phyloP scores from a whole-genome alignment of 2,888 invertebrate species.

The Leucophenga montana region DNA sequence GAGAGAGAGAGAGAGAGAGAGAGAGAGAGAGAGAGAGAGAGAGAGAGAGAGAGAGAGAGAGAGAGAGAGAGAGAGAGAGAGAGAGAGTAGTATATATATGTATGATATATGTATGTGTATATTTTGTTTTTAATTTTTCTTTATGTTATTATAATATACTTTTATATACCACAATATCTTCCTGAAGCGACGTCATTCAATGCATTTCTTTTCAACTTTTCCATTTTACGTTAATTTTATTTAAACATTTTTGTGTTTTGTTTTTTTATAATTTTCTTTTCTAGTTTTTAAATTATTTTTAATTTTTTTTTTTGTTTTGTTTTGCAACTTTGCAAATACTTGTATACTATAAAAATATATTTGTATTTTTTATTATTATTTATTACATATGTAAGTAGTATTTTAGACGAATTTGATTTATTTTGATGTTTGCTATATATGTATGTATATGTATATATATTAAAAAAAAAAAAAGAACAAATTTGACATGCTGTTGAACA shows the following conservation, averaged over 20 bases:
- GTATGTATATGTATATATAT: background rate
- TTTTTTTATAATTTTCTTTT: conserved; percentile 58
- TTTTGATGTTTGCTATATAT: conserved; percentile 15
- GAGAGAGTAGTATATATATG: too few species aligned
- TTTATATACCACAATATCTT: conserved; percentile 6
- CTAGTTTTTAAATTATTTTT: conserved; percentile 52
- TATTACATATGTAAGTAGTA: background rate
- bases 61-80: too few species aligned
- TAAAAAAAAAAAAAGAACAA: background rate
- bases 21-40: too few species aligned
- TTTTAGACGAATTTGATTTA: background rate
- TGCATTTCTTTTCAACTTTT: background rate
- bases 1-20: too few species aligned
- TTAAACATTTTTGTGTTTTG: conserved; percentile 47
- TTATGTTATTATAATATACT: background rate
- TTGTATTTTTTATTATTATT: conserved; percentile 7
- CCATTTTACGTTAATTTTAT: background rate
- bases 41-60: too few species aligned
- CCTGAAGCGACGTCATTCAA: conserved; percentile 1
- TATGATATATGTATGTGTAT: background rate
- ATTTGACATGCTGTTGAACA: background rate
- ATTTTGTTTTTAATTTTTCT: background rate
- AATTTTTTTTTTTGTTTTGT: conserved; percentile 33
- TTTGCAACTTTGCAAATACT: conserved; percentile 34
- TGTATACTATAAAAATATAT: conserved; percentile 15